Percentiles rank a stretch among this genome's conserved stretches.
Conservation (phyloP, 2,888 invertebrate species). For the Melipona bicolor region DNA sequence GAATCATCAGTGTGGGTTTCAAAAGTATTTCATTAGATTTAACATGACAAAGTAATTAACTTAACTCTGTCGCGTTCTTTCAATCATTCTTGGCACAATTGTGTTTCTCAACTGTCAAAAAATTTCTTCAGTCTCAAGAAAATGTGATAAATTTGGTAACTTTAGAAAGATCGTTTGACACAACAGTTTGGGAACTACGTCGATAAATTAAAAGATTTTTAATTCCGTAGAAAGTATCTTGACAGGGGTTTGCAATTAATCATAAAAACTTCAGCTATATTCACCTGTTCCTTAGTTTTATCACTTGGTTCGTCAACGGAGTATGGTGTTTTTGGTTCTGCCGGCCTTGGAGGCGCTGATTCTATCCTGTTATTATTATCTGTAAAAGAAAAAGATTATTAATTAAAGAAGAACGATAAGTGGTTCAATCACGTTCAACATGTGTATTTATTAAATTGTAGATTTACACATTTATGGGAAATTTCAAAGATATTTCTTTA, state of each 20-base stretch:
- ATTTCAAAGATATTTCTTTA: background rate
- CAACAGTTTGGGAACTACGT: background rate
- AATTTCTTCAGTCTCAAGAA: background rate
- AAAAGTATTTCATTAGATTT: background rate
- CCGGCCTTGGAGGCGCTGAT: slow-evolving; percentile 76
- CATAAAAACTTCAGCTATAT: background rate
- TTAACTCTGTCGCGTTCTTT: background rate
- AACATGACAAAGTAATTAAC: background rate
- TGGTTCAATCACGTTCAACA: background rate
- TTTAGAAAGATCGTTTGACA: too few species aligned
- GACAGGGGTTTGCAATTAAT: background rate
- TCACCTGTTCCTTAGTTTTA: slow-evolving; percentile 78
- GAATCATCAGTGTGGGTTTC: background rate
- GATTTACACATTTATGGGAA: background rate
- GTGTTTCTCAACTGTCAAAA: background rate
- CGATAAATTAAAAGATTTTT: background rate
- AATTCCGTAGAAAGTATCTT: background rate
- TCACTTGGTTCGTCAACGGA: slow-evolving; percentile 75
- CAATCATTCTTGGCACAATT: background rate
- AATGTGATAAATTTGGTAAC: background rate
- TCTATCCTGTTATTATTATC: slow-evolving; percentile 80
- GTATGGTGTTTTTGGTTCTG: slow-evolving; percentile 77
- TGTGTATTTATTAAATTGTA: background rate
- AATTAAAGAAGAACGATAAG: background rate
- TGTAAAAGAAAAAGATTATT: slow-evolving; percentile 52